Base-by-base conservation (phyloP, 2,888 invertebrate genomes). In the Sminthurinus aureus region DNA sequence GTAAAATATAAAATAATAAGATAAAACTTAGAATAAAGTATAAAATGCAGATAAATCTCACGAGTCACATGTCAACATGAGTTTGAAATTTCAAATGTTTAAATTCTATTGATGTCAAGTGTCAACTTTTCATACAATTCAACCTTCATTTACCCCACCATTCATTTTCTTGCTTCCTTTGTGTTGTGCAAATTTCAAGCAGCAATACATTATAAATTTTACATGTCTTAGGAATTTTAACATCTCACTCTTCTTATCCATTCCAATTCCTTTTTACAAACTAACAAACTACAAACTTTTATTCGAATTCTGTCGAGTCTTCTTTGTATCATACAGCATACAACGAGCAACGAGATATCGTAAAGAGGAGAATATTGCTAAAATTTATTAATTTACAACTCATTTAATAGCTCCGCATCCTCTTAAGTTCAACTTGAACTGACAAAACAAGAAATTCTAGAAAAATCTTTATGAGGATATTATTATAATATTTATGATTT, bases 391-490 rank as follows among this genome's bases (percentile, higher is more conserved):
- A 22, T 69, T 69, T 69, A 69, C 69, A 69, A 69, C 69, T 69
- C n/a, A 69, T 15, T 69, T 69, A 69, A 69, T 69, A 69, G 69
- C 22, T 9, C 20, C 69, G 20, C 24, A 69, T 22, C 69, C 20
- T 20, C 58, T 58, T 18, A 58, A 58, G 58, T 18, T 58, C 22
- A 22, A 12, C 24, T 18, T 58, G 3, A 22, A 12, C 24, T 24
- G 24, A 69, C 20, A 69, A 24, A 69, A 69, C 69, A 69, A 69
- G 69, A 69, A n/a, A 69, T 69, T 69, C 69, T 69, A 20, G 69
- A 69, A 69, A 69, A 24, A 69, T 69, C 24, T 69, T 69, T 69
- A 69, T 58, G 58, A 18, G 18, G 58, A 58, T 58, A 58, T 58
- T 58, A 58, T 58, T 58, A 58, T 58, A 18, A 58, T 58, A 18